Evolutionary conservation across 2,113 vertebrate species (phyloP).

Genomic region (Solea senegalensis): DNA sequence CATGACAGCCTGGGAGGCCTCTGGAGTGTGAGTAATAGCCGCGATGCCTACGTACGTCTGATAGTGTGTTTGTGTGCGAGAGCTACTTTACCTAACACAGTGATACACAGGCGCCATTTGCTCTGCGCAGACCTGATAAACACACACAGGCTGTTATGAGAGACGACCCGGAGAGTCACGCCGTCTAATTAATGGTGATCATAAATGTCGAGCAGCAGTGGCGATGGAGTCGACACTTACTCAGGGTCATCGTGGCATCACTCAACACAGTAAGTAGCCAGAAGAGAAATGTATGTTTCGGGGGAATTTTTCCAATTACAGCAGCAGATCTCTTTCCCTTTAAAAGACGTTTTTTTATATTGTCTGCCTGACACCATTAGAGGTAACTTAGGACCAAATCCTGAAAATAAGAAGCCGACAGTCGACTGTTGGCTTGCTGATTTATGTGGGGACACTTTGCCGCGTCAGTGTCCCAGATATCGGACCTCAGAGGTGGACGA

Average conservation of each 20-base stretch:
- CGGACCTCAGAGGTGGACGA: too few species aligned
- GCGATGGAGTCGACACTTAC: conserved; percentile 2
- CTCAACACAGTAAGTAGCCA: not conserved
- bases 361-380: not conserved
- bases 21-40: conserved; percentile 44
- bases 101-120: not conserved
- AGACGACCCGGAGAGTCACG: not conserved
- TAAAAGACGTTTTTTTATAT: not conserved
- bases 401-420: too few species aligned
- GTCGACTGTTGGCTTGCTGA: too few species aligned
- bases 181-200: not conserved
- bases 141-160: not conserved
- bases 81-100: conserved; percentile 12
- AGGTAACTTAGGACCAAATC: too few species aligned
- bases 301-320: too few species aligned
- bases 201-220: conserved; percentile 6
- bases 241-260: not conserved
- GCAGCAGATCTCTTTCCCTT: too few species aligned
- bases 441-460: too few species aligned
- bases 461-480: too few species aligned
- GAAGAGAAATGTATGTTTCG: not conserved
- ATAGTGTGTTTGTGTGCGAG: conserved; percentile 15
- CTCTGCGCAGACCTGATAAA: not conserved
- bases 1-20: conserved; percentile 36
- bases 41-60: conserved; percentile 48